Conservation (phyloP, 2,888 invertebrate genomes). For the Pheosia tremula region DNA sequence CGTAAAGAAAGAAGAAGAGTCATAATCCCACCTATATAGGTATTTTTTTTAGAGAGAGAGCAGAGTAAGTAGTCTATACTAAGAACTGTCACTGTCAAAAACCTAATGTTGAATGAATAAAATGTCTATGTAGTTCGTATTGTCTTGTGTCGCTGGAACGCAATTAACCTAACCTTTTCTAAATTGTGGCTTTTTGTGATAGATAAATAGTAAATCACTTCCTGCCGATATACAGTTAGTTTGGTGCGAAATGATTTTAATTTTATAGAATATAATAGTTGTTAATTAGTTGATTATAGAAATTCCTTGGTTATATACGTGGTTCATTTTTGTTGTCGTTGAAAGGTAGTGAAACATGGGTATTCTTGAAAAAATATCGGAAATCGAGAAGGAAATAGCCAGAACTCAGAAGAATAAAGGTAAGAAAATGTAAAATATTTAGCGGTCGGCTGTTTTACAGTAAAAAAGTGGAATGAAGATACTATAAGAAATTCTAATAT, state of each 20-base stretch:
- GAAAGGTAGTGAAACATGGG: slow-evolving; percentile 88
- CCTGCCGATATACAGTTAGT: slow-evolving; percentile 1
- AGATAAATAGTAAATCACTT: slow-evolving; percentile 5
- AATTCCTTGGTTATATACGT: slow-evolving; percentile 51
- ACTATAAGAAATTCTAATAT: too few species aligned
- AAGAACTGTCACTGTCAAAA: not conserved
- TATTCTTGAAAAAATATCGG: slow-evolving; percentile 99
- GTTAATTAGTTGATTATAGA: slow-evolving; percentile 20
- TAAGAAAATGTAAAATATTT: slow-evolving; percentile 60
- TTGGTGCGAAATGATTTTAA: slow-evolving; percentile 29
- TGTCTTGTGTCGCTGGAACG: slow-evolving; percentile 27
- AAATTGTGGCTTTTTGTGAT: slow-evolving; percentile 20
- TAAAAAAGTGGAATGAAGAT: too few species aligned
- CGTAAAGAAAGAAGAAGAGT: too few species aligned
- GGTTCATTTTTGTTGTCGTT: slow-evolving; percentile 40
- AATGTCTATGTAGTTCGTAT: not conserved
- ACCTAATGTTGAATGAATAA: not conserved
- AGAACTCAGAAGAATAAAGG: slow-evolving; percentile 99
- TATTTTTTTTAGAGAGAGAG: too few species aligned
- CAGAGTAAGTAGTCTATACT: not conserved
- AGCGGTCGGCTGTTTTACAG: too few species aligned
- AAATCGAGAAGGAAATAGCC: slow-evolving; percentile 99
- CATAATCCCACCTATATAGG: too few species aligned
- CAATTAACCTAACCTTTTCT: slow-evolving; percentile 35
- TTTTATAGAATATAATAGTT: slow-evolving; percentile 23